Conservation (phyloP, 2,888 invertebrate genomes). For the Sinotaia quadrata region DNA sequence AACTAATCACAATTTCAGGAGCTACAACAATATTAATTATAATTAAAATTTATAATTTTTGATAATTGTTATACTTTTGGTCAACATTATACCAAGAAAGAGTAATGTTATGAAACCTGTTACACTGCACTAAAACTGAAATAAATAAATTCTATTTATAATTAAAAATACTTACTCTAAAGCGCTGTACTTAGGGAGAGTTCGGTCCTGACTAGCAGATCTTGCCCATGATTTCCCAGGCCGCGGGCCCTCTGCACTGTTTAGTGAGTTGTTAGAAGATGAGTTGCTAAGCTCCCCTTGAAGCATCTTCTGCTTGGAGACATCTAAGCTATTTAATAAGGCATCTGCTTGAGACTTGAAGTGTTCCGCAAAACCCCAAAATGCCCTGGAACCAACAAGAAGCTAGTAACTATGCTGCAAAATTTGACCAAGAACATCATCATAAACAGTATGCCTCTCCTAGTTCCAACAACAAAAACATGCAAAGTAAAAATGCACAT, state of each 20-base stretch:
- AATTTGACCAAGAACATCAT: too few species aligned
- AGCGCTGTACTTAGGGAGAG: slow-evolving; percentile 12
- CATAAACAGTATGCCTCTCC: too few species aligned
- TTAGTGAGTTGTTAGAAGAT: slow-evolving; percentile 72
- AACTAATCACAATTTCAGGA: too few species aligned
- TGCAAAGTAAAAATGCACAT: not conserved
- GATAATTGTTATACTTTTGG: too few species aligned
- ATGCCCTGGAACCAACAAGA: slow-evolving; percentile 80
- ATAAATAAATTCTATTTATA: too few species aligned
- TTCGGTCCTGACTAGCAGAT: slow-evolving; percentile 61
- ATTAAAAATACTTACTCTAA: slow-evolving; percentile 19
- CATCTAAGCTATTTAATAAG: slow-evolving; percentile 86
- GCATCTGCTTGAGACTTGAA: slow-evolving; percentile 92
- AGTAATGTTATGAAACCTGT: too few species aligned
- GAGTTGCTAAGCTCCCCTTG: slow-evolving; percentile 75
- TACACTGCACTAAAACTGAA: too few species aligned
- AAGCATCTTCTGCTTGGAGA: slow-evolving; percentile 81
- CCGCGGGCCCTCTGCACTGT: slow-evolving; percentile 53
- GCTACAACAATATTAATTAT: too few species aligned
- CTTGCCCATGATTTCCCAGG: slow-evolving; percentile 46
- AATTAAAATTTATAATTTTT: too few species aligned
- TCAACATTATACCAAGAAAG: too few species aligned
- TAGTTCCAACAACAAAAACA: slow-evolving; percentile 3
- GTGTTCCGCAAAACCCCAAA: slow-evolving; percentile 88
- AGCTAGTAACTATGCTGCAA: too few species aligned